A percentile compares a stretch with the other conserved stretches of the same genome.
These are phyloP conservation scores for Catocala sponsa DNA, from an alignment of 2,888 invertebrate genomes.

Conservation along the genomic window DNA sequence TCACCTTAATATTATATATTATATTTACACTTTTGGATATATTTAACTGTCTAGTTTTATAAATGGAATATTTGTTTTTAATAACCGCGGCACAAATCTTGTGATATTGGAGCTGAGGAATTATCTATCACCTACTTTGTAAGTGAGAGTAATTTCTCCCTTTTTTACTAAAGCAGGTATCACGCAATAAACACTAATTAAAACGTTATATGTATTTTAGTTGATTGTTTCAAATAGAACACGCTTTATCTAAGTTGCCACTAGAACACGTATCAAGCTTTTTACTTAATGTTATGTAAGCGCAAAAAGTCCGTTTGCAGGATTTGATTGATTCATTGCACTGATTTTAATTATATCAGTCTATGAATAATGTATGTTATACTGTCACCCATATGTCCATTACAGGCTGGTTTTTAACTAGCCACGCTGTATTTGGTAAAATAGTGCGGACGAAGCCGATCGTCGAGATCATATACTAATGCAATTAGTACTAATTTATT, in stretches of 20 bases:
- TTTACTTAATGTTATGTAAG: background rate
- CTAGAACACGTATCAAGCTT: background rate
- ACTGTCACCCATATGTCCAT: slow-evolving; percentile 8
- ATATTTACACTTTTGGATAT: too few species aligned
- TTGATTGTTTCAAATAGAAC: too few species aligned
- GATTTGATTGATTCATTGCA: slow-evolving; percentile 13
- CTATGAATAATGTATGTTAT: slow-evolving; percentile 7
- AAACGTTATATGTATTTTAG: too few species aligned
- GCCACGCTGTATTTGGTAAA: slow-evolving; percentile 9
- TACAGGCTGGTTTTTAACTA: slow-evolving; percentile 8
- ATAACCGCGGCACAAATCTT: too few species aligned
- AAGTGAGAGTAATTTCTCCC: too few species aligned
- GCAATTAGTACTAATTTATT: background rate
- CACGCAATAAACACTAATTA: too few species aligned
- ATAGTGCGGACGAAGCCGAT: background rate
- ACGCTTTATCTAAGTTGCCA: background rate
- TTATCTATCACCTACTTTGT: too few species aligned
- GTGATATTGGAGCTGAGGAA: too few species aligned
- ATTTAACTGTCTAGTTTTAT: too few species aligned
- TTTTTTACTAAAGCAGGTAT: too few species aligned
- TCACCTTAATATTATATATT: too few species aligned
- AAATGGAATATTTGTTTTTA: too few species aligned
- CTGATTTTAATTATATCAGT: slow-evolving; percentile 5
- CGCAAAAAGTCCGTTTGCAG: slow-evolving; percentile 1
- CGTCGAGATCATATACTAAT: background rate